These are phyloP conservation scores for Chaitophorus viminalis DNA, from an alignment of 2,888 invertebrate genomes.

Conservation along the genomic window DNA sequence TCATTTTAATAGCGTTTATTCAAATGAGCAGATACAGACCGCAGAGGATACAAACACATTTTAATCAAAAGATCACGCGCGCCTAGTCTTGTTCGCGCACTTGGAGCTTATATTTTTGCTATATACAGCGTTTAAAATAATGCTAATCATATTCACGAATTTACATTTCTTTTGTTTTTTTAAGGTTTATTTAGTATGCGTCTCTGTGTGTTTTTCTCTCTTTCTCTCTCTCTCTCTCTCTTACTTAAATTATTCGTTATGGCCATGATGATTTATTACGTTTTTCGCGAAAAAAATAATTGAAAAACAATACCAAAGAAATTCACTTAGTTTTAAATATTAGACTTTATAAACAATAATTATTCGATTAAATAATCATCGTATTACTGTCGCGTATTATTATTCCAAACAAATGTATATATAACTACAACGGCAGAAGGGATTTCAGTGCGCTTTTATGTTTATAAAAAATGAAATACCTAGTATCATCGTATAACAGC, in stretches of 20 bases:
- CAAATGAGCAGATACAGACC: constrained; percentile 54
- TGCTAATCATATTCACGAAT: constrained; percentile 60
- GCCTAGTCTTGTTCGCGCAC: constrained; percentile 37
- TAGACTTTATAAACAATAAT: background rate
- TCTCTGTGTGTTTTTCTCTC: background rate
- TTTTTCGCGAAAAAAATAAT: background rate
- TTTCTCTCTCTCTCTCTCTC: no score
- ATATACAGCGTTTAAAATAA: constrained; percentile 48
- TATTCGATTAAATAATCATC: background rate
- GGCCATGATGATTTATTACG: background rate
- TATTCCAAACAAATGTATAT: no score
- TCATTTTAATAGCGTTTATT: constrained; percentile 61
- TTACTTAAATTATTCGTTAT: background rate
- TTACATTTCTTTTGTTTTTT: constrained; percentile 58
- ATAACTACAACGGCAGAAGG: no score
- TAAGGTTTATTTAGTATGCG: constrained; percentile 9
- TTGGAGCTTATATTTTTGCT: constrained; percentile 41
- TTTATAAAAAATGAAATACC: background rate
- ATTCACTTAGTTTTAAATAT: background rate
- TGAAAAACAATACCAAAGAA: background rate
- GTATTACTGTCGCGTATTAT: no score
- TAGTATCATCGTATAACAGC: background rate
- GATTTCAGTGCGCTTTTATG: background rate
- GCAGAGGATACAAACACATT: constrained; percentile 41
- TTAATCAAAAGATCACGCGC: constrained; percentile 59